phyloP scores from a whole-genome alignment of 2,888 invertebrate genomes.

The Eumerus sabulonum region DNA sequence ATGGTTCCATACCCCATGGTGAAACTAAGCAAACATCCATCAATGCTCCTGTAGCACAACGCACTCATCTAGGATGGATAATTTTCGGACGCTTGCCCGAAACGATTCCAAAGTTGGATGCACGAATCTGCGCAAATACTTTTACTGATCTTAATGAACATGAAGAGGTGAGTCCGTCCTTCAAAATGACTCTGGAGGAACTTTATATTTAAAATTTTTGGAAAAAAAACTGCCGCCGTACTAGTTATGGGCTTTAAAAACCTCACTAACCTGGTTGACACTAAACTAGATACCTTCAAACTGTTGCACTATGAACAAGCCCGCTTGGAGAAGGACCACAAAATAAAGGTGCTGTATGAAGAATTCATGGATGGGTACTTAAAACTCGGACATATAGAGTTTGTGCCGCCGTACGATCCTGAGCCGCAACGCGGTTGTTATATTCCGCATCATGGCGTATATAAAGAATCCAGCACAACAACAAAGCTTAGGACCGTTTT shows the following conservation, averaged over 20 bases:
- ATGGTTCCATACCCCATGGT: constrained; percentile 40
- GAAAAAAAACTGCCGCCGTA: constrained; percentile 31
- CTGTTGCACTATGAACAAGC: constrained; percentile 40
- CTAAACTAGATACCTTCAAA: constrained; percentile 39
- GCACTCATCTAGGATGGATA: constrained; percentile 22
- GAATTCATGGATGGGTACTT: constrained; percentile 52
- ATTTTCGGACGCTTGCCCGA: constrained; percentile 39
- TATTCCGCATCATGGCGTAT: constrained; percentile 50
- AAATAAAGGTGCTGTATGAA: constrained; percentile 39
- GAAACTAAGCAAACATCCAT: constrained; percentile 12
- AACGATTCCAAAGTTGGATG: constrained; percentile 4
- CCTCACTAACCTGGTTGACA: constrained; percentile 34
- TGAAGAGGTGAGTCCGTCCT: constrained; percentile 24
- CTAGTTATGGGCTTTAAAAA: constrained; percentile 39
- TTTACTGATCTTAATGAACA: constrained; percentile 22
- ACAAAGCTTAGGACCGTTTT: too few species aligned
- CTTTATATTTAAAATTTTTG: constrained; percentile 44
- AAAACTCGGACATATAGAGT: constrained; percentile 45
- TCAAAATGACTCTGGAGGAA: constrained; percentile 43
- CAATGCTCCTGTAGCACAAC: constrained; percentile 36
- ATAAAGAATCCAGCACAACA: too few species aligned
- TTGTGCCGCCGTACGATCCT: constrained; percentile 5
- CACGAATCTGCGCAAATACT: constrained; percentile 11
- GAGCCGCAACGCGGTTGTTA: constrained; percentile 20
- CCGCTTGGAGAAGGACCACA: constrained; percentile 36